Evolutionary conservation across 2,888 invertebrate genomes (phyloP).

Genomic region (Oscheius sp.): DNA sequence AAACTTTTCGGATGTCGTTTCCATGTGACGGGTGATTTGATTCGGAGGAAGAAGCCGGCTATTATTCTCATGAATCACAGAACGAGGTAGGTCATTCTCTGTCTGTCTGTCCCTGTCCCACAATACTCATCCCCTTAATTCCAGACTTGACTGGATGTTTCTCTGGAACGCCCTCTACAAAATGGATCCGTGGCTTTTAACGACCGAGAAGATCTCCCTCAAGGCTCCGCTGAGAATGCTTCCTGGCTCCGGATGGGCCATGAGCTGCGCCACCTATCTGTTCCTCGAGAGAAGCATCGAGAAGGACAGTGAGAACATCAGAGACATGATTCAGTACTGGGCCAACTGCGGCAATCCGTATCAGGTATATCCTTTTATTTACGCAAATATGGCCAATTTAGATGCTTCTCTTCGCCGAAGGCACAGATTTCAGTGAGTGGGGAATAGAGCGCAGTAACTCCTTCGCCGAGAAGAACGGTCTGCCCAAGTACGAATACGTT

Average conservation of each 20-base stretch:
- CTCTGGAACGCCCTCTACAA: conserved; percentile 87
- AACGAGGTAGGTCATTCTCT: conserved; percentile 47
- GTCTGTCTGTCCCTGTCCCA: too few species aligned
- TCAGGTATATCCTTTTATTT: conserved; percentile 70
- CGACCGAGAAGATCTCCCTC: conserved; percentile 83
- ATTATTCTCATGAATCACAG: conserved; percentile 89
- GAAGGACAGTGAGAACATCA: conserved; percentile 81
- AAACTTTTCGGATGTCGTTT: conserved; percentile 65
- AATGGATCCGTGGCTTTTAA: conserved; percentile 77
- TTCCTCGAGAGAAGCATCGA: conserved; percentile 87
- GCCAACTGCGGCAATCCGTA: conserved; percentile 79
- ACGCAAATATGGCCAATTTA: conserved; percentile 73
- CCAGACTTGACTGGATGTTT: conserved; percentile 87
- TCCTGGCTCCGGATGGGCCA: conserved; percentile 78
- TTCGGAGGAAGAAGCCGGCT: conserved; percentile 80
- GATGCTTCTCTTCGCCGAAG: conserved; percentile 86
- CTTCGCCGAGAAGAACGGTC: conserved; percentile 79
- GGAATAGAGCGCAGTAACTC: conserved; percentile 82
- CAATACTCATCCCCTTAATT: neutral
- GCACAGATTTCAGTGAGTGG: conserved; percentile 84
- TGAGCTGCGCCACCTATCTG: conserved; percentile 87
- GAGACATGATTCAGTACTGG: conserved; percentile 83
- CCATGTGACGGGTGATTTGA: conserved; percentile 67
- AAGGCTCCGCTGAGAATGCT: conserved; percentile 76
- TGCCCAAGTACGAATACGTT: conserved; percentile 81